Base-by-base conservation (phyloP, 2,888 invertebrate species). In the Sinelater perroti region DNA sequence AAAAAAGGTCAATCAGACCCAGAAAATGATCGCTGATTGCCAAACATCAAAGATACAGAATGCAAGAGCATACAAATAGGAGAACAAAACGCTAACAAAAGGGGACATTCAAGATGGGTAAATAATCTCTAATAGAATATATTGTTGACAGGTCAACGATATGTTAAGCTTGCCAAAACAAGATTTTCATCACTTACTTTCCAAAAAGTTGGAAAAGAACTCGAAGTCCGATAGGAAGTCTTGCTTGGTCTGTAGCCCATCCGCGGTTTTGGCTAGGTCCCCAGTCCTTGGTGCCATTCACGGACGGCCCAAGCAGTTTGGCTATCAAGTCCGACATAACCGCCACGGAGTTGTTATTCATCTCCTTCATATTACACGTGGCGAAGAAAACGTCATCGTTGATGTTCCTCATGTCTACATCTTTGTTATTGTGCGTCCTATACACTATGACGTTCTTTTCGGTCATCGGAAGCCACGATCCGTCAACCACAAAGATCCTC, bases 361-460 rank as follows among this genome's bases (percentile, higher is more conserved):
- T 69, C 10, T 69, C 65, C 13, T 60, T 49, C 49, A 75, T 65
- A 55, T 76, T 70, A n/a, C 77, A 64, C 51, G 69, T 66, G 1
- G 71, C 61, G 56, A 75, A 77, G 64, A 55, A 73, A 2, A 75
- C 11, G 26, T 75, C 75, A 62, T 90, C 90, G 17, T 82, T 80
- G n/a, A 91, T 81, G 66, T 86, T 87, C 70, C 84, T 87, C 56
- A 78, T 73, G 54, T 87, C 89, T 31, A 92, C 78, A 7, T 78
- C 76, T 62, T 83, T 81, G 8, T 79, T 76, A 56, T 85, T 84
- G 62, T 80, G 83, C 10, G 84, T 81, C 64, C 90, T 85, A 72
- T 89, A 88, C 66, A 88, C 85, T 24, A 86, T 86, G n/a, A 91
- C 80, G 74, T 87, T 88, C 68, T 79, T 81, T 2, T 88, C 90